Evolutionary conservation across 2,797 vertebrate genomes (phyloP).

Genomic region (Tiaroga cobitis): DNA sequence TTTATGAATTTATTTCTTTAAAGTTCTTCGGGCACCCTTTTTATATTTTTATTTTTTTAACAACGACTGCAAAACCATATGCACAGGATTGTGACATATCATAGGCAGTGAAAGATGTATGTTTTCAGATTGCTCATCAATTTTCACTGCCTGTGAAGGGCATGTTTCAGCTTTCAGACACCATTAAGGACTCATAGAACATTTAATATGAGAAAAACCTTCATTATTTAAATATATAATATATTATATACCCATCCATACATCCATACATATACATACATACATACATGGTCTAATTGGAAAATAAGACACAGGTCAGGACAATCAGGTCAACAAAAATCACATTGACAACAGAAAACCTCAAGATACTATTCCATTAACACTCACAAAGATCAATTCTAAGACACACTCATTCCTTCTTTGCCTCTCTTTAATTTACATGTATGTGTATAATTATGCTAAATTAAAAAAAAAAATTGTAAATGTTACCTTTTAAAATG

Average conservation of each 20-base stretch:
- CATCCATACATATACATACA: background rate
- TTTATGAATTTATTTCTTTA: no score
- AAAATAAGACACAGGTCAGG: background rate
- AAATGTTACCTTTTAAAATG: conserved; percentile 9
- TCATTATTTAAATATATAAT: no score
- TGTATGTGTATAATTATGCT: background rate
- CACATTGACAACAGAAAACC: background rate
- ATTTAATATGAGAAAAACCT: background rate
- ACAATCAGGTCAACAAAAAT: background rate
- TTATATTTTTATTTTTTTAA: background rate
- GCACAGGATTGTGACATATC: background rate
- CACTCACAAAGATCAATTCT: background rate
- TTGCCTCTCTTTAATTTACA: background rate
- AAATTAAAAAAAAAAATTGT: background rate
- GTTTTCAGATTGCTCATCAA: background rate
- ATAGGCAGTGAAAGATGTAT: background rate
- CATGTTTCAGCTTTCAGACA: background rate
- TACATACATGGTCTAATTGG: background rate
- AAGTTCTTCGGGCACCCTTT: background rate
- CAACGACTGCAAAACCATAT: background rate
- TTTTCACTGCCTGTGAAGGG: no score
- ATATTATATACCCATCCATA: background rate
- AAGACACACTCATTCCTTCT: background rate
- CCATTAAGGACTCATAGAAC: background rate
- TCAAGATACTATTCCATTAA: conserved; percentile 3